Percentiles rank a stretch among this genome's conserved stretches.
phyloP scores from a whole-genome alignment of 2,797 vertebrate species.

The Gymnoscopelus braueri region DNA sequence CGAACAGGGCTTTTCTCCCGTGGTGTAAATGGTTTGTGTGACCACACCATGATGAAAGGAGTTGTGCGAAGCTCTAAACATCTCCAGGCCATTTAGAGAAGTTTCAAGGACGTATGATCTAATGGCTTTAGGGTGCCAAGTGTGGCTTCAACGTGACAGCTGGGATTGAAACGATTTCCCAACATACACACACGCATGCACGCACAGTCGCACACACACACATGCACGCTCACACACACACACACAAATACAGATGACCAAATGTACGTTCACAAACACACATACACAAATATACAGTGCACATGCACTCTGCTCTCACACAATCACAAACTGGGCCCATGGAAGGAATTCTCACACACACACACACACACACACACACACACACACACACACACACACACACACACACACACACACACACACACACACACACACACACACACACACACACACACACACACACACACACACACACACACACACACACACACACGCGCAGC shows the following conservation, averaged over 20 bases:
- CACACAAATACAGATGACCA: conserved; percentile 15
- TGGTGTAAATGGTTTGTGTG: conserved; percentile 56
- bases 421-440: background rate
- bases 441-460: conserved; percentile 10
- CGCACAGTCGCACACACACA: conserved; percentile 60
- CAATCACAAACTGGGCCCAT: conserved; percentile 15
- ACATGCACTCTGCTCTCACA: conserved; percentile 29
- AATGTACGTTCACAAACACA: conserved; percentile 7
- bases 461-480: conserved; percentile 38
- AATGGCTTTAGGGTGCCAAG: conserved; percentile 68
- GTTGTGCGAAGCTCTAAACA: conserved; percentile 69
- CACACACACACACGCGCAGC: background rate
- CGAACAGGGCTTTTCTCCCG: conserved; percentile 57
- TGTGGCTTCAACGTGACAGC: conserved; percentile 65
- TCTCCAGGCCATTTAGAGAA: conserved; percentile 72
- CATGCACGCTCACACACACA: conserved; percentile 52
- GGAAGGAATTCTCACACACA: background rate
- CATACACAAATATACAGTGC: conserved; percentile 31
- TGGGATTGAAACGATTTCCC: conserved; percentile 63
- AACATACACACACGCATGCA: conserved; percentile 30
- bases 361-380: conserved; percentile 45
- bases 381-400: background rate
- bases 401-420: conserved; percentile 63
- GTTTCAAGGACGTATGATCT: conserved; percentile 78
- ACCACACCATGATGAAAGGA: conserved; percentile 63